These are phyloP conservation scores for Sylvia atricapilla DNA, from an alignment of 2,113 vertebrate species.

Conservation along the genomic window DNA sequence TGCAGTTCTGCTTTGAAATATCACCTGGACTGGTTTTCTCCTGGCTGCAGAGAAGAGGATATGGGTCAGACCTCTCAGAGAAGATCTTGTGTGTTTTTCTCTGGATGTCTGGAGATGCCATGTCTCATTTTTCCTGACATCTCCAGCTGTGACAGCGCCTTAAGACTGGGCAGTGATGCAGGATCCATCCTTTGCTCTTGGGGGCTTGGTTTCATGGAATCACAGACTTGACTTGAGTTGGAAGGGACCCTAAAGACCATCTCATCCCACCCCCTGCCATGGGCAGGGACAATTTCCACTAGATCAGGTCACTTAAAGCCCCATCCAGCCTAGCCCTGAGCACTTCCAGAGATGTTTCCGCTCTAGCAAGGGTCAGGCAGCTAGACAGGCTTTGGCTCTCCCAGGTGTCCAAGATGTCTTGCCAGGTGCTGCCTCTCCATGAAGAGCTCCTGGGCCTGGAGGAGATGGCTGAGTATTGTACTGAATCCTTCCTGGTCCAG, in stretches of 20 bases:
- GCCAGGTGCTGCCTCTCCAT: neutral
- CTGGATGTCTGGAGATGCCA: neutral
- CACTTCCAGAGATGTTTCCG: neutral
- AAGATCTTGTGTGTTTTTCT: neutral
- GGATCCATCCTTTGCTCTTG: neutral
- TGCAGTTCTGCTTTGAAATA: neutral
- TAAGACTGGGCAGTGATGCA: neutral
- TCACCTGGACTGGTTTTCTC: neutral
- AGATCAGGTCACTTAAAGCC: neutral
- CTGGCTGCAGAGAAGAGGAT: neutral
- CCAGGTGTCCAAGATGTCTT: neutral
- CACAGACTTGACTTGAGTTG: neutral
- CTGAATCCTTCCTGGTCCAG: neutral
- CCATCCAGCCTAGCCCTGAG: neutral
- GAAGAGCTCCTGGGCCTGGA: neutral
- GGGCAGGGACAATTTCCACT: neutral
- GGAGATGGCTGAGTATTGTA: neutral
- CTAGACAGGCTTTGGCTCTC: neutral
- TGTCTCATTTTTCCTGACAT: neutral
- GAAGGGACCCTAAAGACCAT: neutral
- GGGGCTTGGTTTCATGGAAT: neutral
- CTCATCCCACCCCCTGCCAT: neutral
- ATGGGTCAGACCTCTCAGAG: fast-evolving
- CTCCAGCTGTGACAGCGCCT: fast-evolving
- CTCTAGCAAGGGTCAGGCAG: neutral